Evolutionary conservation across 2,888 invertebrate species (phyloP).

Genomic region (Phalera bucephala): DNA sequence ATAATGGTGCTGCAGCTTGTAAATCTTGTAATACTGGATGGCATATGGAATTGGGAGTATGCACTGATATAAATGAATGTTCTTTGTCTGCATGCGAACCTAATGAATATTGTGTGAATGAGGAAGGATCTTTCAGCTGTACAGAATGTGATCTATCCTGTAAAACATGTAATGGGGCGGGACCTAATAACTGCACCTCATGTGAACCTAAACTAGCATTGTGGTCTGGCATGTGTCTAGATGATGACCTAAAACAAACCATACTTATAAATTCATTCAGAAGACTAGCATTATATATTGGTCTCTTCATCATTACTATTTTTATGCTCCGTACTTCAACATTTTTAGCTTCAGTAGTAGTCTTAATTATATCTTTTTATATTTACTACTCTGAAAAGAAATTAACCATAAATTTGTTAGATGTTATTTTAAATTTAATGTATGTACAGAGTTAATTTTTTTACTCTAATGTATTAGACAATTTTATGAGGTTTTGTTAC

Average conservation of each 20-base stretch:
- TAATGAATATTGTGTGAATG: constrained; percentile 93
- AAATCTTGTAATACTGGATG: constrained; percentile 86
- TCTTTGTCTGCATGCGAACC: constrained; percentile 74
- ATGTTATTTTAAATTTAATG: constrained; percentile 33
- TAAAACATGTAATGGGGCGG: constrained; percentile 91
- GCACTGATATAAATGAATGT: constrained; percentile 94
- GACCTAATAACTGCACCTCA: constrained; percentile 91
- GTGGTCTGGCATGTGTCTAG: constrained; percentile 61
- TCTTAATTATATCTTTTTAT: constrained; percentile 46
- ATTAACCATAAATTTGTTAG: constrained; percentile 34
- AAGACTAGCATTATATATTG: constrained; percentile 50
- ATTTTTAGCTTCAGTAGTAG: constrained; percentile 43
- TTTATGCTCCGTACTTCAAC: constrained; percentile 44
- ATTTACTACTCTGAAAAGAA: constrained; percentile 55
- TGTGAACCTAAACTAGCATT: constrained; percentile 81
- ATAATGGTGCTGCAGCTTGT: constrained; percentile 86
- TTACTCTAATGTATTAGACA: no score
- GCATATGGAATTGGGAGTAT: constrained; percentile 86
- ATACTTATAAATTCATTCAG: constrained; percentile 42
- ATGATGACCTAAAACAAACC: constrained; percentile 42
- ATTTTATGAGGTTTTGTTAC: no score
- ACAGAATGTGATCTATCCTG: constrained; percentile 92
- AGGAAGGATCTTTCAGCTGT: constrained; percentile 91
- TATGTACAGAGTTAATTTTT: no score
- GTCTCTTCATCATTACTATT: constrained; percentile 46